Percentiles rank a stretch among this genome's conserved stretches.
phyloP scores from a whole-genome alignment of 2,888 invertebrate genomes.

The Chelonus formosanus region DNA sequence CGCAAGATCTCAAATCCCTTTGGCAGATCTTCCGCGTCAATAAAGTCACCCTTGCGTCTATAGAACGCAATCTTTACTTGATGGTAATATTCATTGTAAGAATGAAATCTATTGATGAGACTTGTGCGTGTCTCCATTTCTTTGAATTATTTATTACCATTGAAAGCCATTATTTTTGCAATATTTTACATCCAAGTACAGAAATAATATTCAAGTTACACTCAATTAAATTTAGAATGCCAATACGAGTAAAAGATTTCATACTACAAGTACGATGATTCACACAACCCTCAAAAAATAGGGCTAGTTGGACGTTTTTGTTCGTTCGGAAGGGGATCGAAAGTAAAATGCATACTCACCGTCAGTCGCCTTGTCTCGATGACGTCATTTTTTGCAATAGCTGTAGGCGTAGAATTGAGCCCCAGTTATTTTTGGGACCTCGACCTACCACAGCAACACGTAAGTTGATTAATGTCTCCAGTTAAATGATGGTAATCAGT shows the following conservation, averaged over 20 bases:
- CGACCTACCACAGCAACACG: conserved; percentile 42
- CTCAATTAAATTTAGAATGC: too few species aligned
- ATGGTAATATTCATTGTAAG: too few species aligned
- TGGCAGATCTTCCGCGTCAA: too few species aligned
- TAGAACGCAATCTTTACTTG: too few species aligned
- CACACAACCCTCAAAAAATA: conserved; percentile 1
- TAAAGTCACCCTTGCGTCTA: too few species aligned
- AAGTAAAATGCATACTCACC: conserved; percentile 32
- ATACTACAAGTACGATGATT: neutral
- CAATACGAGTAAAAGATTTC: neutral
- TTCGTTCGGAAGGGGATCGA: conserved; percentile 16
- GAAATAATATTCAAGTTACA: too few species aligned
- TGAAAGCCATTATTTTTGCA: too few species aligned
- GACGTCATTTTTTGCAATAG: conserved; percentile 33
- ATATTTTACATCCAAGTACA: too few species aligned
- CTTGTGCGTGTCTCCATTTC: too few species aligned
- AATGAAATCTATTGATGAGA: too few species aligned
- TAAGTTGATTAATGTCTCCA: conserved; percentile 1
- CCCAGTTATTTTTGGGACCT: conserved; percentile 43
- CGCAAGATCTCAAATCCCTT: too few species aligned
- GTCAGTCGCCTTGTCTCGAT: conserved; percentile 15
- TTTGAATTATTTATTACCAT: too few species aligned
- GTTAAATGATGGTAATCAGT: neutral
- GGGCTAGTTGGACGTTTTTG: conserved; percentile 9
- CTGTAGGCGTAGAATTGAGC: conserved; percentile 21